phyloP scores from a whole-genome alignment of 2,797 vertebrate species.

The Sebastes diploproa region DNA sequence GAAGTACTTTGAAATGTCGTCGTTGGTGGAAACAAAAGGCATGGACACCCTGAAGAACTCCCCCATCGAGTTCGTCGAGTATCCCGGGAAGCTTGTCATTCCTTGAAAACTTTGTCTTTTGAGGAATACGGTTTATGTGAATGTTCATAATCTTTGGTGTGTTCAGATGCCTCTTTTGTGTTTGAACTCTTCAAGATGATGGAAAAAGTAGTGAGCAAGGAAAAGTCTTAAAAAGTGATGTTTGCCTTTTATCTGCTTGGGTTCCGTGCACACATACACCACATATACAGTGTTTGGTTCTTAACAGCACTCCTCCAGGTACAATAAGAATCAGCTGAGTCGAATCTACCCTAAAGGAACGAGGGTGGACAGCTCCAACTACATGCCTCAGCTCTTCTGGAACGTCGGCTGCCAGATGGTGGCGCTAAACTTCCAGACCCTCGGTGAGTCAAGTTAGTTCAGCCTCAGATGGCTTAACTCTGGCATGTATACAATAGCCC shows the following conservation, averaged over 20 bases:
- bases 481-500: no score
- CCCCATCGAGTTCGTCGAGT: slow-evolving; percentile 93
- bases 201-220: neutral
- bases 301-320: slow-evolving; percentile 79
- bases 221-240: neutral
- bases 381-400: slow-evolving; percentile 95
- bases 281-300: slow-evolving; percentile 23
- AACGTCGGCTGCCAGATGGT: slow-evolving; percentile 94
- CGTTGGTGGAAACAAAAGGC: slow-evolving; percentile 93
- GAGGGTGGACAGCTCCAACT: slow-evolving; percentile 93
- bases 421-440: slow-evolving; percentile 92
- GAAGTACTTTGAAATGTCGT: slow-evolving; percentile 93
- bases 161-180: neutral
- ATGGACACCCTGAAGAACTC: slow-evolving; percentile 89
- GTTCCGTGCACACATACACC: neutral
- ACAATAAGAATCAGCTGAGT: slow-evolving; percentile 94
- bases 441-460: slow-evolving; percentile 76
- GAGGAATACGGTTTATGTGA: neutral
- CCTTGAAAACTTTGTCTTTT: neutral
- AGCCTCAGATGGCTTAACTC: neutral
- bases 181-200: neutral
- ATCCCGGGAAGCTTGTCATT: slow-evolving; percentile 76
- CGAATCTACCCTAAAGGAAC: slow-evolving; percentile 96
- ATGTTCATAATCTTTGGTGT: neutral
- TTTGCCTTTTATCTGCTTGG: neutral